Percentiles rank a stretch among this genome's conserved stretches.
Conservation (phyloP, 2,113 vertebrate genomes). For the Corvus cornix region DNA sequence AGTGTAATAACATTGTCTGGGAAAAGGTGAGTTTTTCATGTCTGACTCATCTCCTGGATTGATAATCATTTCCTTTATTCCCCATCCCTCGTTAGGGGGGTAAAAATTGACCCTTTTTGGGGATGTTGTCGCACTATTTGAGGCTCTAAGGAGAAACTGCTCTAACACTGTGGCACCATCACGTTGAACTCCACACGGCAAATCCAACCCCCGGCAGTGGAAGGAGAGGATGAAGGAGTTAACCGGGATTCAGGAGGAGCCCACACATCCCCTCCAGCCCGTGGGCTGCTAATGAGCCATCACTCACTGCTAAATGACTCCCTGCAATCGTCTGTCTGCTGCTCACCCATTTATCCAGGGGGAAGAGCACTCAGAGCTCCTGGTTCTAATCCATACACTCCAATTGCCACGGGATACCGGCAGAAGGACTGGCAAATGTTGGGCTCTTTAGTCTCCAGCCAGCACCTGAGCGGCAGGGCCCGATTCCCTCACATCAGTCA, state of each 20-base stretch:
- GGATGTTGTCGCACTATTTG: neutral
- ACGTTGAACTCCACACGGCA: neutral
- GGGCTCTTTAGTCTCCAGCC: neutral
- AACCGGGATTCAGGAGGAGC: neutral
- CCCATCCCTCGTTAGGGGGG: neutral
- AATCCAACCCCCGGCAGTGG: neutral
- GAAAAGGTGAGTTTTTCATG: slow-evolving; percentile 32
- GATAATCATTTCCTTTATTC: slow-evolving; percentile 23
- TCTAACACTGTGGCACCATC: no score
- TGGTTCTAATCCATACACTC: neutral
- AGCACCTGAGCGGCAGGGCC: neutral
- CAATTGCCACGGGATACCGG: neutral
- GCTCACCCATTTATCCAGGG: slow-evolving; percentile 3
- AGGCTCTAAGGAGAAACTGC: neutral
- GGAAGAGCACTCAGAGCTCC: slow-evolving; percentile 1
- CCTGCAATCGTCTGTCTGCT: neutral
- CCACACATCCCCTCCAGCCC: neutral
- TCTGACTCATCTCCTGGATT: slow-evolving; percentile 57
- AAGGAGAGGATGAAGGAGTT: neutral
- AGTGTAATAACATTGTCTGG: neutral
- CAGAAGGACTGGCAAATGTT: neutral
- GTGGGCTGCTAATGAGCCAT: slow-evolving; percentile 55
- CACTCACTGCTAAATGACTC: slow-evolving; percentile 22
- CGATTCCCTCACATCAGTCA: accelerated
- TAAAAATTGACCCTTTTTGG: neutral